A percentile compares a stretch with the other conserved stretches of the same genome.
These are phyloP conservation scores for Tenodera sinensis DNA, from an alignment of 2,888 invertebrate genomes.

Conservation along the genomic window DNA sequence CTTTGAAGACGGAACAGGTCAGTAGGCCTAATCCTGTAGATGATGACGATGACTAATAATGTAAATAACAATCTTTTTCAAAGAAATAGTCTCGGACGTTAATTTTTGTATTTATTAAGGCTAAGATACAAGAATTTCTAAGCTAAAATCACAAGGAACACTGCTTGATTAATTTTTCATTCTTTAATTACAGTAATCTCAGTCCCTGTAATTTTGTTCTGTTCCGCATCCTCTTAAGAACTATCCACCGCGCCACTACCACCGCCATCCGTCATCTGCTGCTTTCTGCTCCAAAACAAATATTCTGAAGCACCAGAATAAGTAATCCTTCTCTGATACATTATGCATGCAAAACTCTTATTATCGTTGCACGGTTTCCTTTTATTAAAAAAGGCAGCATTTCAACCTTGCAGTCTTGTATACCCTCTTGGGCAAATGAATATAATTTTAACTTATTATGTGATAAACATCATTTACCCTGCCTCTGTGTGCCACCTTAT, in stretches of 20 bases:
- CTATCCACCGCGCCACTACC: background rate
- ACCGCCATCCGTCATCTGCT: background rate
- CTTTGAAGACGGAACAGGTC: no score
- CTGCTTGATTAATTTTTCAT: background rate
- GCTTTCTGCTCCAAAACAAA: background rate
- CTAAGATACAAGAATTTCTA: no score
- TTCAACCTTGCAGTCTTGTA: background rate
- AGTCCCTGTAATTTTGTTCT: background rate
- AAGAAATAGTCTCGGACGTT: no score
- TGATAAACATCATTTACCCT: constrained; percentile 8
- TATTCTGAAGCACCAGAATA: background rate
- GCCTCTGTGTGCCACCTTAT: background rate
- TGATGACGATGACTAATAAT: no score
- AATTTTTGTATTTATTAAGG: no score
- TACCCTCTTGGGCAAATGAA: constrained; percentile 11
- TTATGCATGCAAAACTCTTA: constrained; percentile 19
- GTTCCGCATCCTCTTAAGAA: background rate
- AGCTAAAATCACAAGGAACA: no score
- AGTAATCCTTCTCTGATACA: background rate
- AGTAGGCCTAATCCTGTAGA: no score
- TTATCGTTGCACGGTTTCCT: background rate
- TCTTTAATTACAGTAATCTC: background rate
- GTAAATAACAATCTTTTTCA: no score
- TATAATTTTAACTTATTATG: constrained; percentile 20
- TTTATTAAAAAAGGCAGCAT: constrained; percentile 1